A percentile compares a stretch with the other conserved stretches of the same genome.
Conservation (phyloP, 2,888 invertebrate genomes). For the Oxycera nigricornis region DNA sequence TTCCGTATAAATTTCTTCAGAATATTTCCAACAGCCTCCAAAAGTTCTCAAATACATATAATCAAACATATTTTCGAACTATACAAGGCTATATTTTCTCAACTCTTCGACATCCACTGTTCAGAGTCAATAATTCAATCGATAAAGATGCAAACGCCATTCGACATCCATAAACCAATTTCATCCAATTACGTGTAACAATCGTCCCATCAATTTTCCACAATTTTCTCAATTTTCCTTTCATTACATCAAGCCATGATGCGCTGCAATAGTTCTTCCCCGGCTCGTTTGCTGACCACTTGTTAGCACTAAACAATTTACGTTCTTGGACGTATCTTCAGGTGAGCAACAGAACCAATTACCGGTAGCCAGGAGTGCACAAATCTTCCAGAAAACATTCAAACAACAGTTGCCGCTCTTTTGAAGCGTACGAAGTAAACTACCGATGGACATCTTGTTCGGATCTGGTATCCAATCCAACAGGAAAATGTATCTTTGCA, state of each 20-base stretch:
- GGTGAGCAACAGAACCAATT: conserved; percentile 26
- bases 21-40: too few relatives aligned
- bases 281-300: background rate
- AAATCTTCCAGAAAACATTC: background rate
- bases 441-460: too few relatives aligned
- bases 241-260: background rate
- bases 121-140: background rate
- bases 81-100: too few relatives aligned
- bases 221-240: conserved; percentile 16
- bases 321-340: background rate
- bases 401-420: background rate
- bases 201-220: conserved; percentile 7
- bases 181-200: conserved; percentile 5
- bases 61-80: too few relatives aligned
- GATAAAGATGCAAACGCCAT: background rate
- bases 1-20: too few relatives aligned
- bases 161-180: background rate
- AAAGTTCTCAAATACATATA: too few relatives aligned
- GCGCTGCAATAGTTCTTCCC: background rate
- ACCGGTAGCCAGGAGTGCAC: background rate
- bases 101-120: too few relatives aligned
- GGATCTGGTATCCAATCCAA: background rate
- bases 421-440: too few relatives aligned
- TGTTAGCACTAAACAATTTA: background rate
- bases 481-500: background rate